Evolutionary conservation across 2,888 invertebrate species (phyloP).

Genomic region (Aelia acuminata): DNA sequence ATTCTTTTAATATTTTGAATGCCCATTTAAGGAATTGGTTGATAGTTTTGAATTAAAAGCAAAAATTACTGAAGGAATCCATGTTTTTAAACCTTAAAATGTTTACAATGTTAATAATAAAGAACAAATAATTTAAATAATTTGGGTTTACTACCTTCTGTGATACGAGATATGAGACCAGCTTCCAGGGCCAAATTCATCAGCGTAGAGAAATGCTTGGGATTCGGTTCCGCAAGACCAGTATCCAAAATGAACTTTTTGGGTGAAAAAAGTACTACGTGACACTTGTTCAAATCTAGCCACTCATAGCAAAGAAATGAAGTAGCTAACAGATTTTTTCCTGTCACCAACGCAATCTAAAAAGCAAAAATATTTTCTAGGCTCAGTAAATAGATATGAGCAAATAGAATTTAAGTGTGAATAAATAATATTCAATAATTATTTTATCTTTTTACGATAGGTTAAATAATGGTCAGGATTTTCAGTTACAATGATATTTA

Average conservation of each 20-base stretch:
- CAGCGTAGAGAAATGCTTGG: constrained; percentile 20
- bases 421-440: not conserved
- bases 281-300: constrained; percentile 53
- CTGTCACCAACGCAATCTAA: constrained; percentile 42
- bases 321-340: constrained; percentile 40
- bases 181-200: constrained; percentile 51
- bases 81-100: too few relatives aligned
- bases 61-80: too few relatives aligned
- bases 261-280: constrained; percentile 40
- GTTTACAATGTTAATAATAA: too few relatives aligned
- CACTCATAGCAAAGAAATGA: constrained; percentile 56
- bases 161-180: not conserved
- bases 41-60: too few relatives aligned
- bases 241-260: constrained; percentile 50
- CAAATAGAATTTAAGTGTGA: not conserved
- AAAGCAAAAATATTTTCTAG: not conserved
- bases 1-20: too few relatives aligned
- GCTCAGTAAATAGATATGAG: not conserved
- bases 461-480: too few relatives aligned
- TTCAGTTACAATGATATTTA: too few relatives aligned
- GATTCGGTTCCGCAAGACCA: constrained; percentile 43
- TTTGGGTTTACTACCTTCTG: not conserved
- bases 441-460: not conserved
- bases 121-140: not conserved
- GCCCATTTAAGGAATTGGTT: too few relatives aligned